Conservation (phyloP, 2,113 vertebrate genomes). For the Tympanuchus pallidicinctus region DNA sequence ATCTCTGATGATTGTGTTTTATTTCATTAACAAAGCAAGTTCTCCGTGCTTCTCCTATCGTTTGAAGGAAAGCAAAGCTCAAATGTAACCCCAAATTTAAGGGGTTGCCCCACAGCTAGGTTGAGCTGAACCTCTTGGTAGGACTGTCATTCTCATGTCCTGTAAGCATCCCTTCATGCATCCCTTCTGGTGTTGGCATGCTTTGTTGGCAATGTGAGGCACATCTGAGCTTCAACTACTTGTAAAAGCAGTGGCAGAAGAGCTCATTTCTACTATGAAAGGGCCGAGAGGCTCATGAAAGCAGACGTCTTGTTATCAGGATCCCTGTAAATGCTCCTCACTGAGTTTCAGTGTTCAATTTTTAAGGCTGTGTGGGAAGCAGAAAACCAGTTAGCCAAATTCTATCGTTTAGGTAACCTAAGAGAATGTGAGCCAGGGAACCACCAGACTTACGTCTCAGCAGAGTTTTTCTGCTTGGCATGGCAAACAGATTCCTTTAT, state of each 20-base stretch:
- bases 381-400: not conserved
- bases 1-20: not conserved
- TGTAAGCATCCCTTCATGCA: not conserved
- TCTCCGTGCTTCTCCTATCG: not conserved
- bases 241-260: not conserved
- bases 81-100: not conserved
- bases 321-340: not conserved
- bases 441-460: not conserved
- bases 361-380: not conserved
- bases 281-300: not conserved
- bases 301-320: not conserved
- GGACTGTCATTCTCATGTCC: not conserved
- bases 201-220: not conserved
- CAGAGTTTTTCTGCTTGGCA: not conserved
- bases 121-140: not conserved
- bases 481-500: not conserved
- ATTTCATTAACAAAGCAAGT: not conserved
- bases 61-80: not conserved
- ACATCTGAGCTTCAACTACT: not conserved
- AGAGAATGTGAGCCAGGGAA: not conserved
- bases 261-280: not conserved
- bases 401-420: not conserved
- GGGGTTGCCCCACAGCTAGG: not conserved
- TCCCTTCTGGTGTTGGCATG: not conserved
- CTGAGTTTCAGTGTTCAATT: not conserved